Base-by-base conservation (phyloP, 2,888 invertebrate species). In the Apamea sordens region DNA sequence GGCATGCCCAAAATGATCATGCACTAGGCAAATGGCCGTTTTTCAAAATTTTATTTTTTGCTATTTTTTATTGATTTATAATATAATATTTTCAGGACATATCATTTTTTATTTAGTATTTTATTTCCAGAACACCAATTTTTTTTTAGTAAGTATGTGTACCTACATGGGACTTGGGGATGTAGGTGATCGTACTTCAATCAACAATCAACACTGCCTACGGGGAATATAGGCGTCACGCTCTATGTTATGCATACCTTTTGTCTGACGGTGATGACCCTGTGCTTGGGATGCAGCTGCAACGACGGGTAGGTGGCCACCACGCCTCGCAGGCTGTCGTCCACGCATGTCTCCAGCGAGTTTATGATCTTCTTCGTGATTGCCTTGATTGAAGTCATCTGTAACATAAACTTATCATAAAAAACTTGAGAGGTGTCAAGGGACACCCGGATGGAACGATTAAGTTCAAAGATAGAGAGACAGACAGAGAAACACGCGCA, bases 321-420 rank as follows among this genome's bases (percentile, higher is more conserved):
- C 11, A 97, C 93, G 0, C 98, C 97, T 2, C 96, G 94, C 13
- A 98, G 92, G 90, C 97, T 97, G 86, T 97, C 97, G 50, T 97
- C 97, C 53, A 97, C 97, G 73, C 97, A 97, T 0, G 93, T 92
- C 86, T 97, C 96, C 0, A 95, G 93, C 0, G 95, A 91, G 88
- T 97, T 97, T 53, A 97, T 95, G 50, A 97, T 91, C 88, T 97
- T 97, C 91, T 96, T 97, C 5, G 96, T 96, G n/a, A 95, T 82
- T 13, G 90, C 89, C 74, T 93, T 93, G 11, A 76, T 84, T 11
- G 92, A 80, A 61, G 93, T 86, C 95, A 95, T 89, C 86, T 87
- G 64, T 13, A 64, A 61, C 59, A 28, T 59, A n/a, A 32, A 32
- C 32, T 32, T 32, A 32, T 1, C 32, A 32, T 32, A 32, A 32